phyloP scores from a whole-genome alignment of 2,113 vertebrate genomes.

The Onychostruthus taczanowskii region DNA sequence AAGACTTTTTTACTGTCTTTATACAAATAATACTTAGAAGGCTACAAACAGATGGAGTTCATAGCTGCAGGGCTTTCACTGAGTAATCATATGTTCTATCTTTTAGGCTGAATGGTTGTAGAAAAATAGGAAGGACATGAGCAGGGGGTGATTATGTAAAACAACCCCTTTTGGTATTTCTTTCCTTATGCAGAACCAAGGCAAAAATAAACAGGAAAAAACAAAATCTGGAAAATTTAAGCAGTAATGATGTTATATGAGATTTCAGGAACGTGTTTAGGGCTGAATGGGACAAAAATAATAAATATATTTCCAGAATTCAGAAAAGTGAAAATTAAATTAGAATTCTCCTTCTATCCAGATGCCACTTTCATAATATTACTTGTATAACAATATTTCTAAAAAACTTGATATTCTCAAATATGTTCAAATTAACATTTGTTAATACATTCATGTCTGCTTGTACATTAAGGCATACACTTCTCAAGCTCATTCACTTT shows the following conservation, averaged over 20 bases:
- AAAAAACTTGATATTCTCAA: neutral
- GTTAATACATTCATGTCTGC: neutral
- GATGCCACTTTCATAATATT: neutral
- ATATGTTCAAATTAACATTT: neutral
- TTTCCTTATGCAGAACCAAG: neutral
- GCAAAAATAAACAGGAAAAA: neutral
- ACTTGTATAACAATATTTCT: neutral
- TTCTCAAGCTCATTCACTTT: neutral
- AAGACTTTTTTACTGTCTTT: constrained; percentile 35
- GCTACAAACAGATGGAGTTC: neutral
- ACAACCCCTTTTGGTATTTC: neutral
- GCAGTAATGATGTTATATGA: neutral
- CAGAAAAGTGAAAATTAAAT: neutral
- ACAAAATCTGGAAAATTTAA: neutral
- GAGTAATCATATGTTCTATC: neutral
- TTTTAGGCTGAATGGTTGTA: neutral
- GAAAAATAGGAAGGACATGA: neutral
- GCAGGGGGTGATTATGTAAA: constrained; percentile 12
- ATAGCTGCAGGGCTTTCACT: neutral
- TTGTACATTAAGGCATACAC: neutral
- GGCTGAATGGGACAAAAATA: neutral
- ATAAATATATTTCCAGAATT: neutral
- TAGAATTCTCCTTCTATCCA: neutral
- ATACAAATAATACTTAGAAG: constrained; percentile 21
- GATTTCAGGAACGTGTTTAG: neutral